A percentile compares a stretch with the other conserved stretches of the same genome.
Evolutionary conservation across 2,888 invertebrate genomes (phyloP).

Genomic region (Spodoptera exigua): DNA sequence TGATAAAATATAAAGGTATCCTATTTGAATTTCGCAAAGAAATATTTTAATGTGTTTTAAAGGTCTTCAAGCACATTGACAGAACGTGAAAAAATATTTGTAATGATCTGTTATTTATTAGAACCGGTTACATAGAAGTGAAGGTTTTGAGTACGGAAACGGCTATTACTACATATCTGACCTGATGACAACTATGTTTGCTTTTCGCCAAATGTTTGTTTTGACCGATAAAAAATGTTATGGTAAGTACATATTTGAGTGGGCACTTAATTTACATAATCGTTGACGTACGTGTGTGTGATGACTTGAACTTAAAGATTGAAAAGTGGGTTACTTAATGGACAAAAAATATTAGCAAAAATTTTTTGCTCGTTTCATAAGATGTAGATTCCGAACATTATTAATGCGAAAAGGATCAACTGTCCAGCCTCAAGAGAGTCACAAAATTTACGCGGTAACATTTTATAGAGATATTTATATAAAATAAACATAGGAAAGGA

Average conservation of each 20-base stretch:
- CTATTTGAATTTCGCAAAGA: no score
- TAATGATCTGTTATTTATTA: background rate
- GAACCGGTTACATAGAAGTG: constrained; percentile 6
- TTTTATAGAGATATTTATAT: no score
- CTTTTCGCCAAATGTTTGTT: constrained; percentile 23
- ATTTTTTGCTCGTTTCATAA: no score
- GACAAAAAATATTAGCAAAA: no score
- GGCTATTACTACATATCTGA: no score
- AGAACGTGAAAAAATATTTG: background rate
- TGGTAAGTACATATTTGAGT: background rate
- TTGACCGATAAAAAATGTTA: background rate
- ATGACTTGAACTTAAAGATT: background rate
- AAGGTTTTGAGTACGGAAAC: constrained; percentile 7
- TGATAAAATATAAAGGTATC: background rate
- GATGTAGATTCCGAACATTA: no score
- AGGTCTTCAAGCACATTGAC: background rate
- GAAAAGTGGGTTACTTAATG: background rate
- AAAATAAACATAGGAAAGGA: no score
- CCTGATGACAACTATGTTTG: background rate
- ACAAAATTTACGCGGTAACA: no score
- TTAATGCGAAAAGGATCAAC: no score
- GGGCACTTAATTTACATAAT: constrained; percentile 7
- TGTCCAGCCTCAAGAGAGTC: no score
- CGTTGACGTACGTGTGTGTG: background rate
- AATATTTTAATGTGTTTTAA: background rate